phyloP scores from a whole-genome alignment of 1,140 invertebrate species.

The Drosophila lacteicornis region DNA sequence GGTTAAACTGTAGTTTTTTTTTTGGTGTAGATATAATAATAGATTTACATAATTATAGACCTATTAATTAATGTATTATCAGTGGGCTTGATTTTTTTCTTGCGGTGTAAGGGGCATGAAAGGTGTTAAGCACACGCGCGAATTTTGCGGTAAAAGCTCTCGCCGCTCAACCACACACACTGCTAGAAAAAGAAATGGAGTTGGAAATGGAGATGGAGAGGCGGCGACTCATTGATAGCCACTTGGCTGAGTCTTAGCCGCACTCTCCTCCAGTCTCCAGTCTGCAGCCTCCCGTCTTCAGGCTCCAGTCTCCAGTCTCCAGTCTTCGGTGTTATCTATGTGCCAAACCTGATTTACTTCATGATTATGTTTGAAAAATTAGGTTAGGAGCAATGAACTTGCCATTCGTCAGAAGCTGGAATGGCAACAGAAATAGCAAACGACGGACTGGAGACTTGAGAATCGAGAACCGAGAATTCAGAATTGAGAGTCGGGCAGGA shows the following conservation, averaged over 20 bases:
- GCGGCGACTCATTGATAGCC: slow-evolving; percentile 58
- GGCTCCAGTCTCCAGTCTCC: slow-evolving; percentile 18
- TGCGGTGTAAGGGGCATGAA: slow-evolving; percentile 54
- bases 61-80: background rate
- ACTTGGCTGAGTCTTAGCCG: slow-evolving; percentile 49
- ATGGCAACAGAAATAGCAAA: slow-evolving; percentile 48
- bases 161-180: slow-evolving; percentile 48
- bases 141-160: slow-evolving; percentile 81
- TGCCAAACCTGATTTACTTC: slow-evolving; percentile 83
- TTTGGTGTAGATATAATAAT: too few relatives aligned
- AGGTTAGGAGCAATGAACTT: slow-evolving; percentile 85
- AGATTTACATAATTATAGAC: too few relatives aligned
- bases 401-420: slow-evolving; percentile 70
- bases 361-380: slow-evolving; percentile 85
- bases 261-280: slow-evolving; percentile 31
- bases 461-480: slow-evolving; percentile 25
- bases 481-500: slow-evolving; percentile 12
- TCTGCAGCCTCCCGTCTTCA: slow-evolving; percentile 16
- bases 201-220: slow-evolving; percentile 30
- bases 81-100: background rate
- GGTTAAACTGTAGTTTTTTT: too few relatives aligned
- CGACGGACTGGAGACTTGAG: slow-evolving; percentile 37
- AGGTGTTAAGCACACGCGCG: slow-evolving; percentile 78
- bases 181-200: slow-evolving; percentile 20
- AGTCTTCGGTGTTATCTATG: slow-evolving; percentile 69